phyloP scores from a whole-genome alignment of 2,113 vertebrate species.

The Coturnix japonica region DNA sequence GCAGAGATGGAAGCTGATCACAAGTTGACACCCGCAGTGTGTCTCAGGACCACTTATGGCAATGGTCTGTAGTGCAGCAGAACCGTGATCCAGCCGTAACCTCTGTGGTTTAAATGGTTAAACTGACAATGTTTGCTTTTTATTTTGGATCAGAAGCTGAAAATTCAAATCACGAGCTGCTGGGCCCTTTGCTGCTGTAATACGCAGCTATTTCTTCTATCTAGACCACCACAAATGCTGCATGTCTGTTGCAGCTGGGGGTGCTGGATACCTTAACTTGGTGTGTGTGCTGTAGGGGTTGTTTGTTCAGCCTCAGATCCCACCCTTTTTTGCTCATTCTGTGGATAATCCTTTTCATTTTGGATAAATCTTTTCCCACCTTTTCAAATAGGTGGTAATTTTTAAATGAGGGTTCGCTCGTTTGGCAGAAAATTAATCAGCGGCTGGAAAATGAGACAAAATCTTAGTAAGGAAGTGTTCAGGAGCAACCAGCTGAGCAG shows the following conservation, averaged over 20 bases:
- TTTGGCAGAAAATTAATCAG: background rate
- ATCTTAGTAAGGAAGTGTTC: background rate
- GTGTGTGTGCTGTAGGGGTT: rapidly evolving
- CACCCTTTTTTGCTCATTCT: constrained; percentile 24
- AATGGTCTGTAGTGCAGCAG: rapidly evolving
- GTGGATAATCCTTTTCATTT: background rate
- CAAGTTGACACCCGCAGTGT: rapidly evolving
- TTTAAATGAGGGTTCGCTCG: background rate
- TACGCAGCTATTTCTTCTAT: background rate
- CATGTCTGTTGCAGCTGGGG: rapidly evolving
- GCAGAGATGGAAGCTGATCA: rapidly evolving
- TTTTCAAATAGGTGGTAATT: background rate
- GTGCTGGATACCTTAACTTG: background rate
- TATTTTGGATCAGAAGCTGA: background rate
- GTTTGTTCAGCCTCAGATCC: background rate
- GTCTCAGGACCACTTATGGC: background rate
- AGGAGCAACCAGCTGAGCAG: constrained; percentile 11
- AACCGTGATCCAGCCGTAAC: rapidly evolving
- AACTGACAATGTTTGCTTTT: background rate
- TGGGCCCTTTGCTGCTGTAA: background rate
- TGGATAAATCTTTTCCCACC: background rate
- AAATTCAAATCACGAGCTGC: background rate
- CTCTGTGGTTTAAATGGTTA: rapidly evolving
- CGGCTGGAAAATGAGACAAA: background rate
- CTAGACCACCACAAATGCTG: rapidly evolving